These are phyloP conservation scores for Drosophila sp. DNA, from an alignment of 1,140 invertebrate species.

Conservation along the genomic window DNA sequence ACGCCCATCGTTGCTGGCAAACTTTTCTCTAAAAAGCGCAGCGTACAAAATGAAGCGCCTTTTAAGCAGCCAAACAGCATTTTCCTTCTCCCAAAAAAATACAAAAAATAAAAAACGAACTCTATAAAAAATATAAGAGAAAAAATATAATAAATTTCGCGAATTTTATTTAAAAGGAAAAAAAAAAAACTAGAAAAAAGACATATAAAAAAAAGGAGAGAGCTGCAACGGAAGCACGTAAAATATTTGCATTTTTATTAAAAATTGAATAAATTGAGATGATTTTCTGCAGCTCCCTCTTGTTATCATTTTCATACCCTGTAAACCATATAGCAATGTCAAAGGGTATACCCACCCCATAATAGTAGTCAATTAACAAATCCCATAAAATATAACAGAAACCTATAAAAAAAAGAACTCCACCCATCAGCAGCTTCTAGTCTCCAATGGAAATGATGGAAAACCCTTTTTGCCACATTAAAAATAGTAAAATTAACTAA, in stretches of 20 bases:
- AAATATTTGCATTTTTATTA: slow-evolving; percentile 77
- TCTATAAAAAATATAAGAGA: background rate
- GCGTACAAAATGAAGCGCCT: slow-evolving; percentile 55
- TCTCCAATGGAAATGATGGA: too few species aligned
- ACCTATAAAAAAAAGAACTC: too few species aligned
- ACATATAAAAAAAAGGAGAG: slow-evolving; percentile 20
- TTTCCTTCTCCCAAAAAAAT: slow-evolving; percentile 1
- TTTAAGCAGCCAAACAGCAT: slow-evolving; percentile 49
- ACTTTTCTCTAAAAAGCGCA: slow-evolving; percentile 43
- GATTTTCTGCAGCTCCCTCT: slow-evolving; percentile 35
- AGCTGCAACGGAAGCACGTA: slow-evolving; percentile 33
- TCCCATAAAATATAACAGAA: too few species aligned
- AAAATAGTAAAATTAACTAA: too few species aligned
- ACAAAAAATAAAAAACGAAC: background rate
- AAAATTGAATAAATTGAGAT: slow-evolving; percentile 69
- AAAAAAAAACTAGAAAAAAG: slow-evolving; percentile 18
- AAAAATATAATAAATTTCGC: slow-evolving; percentile 40
- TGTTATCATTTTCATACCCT: slow-evolving; percentile 36
- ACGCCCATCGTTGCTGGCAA: slow-evolving; percentile 4
- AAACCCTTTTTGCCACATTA: too few species aligned
- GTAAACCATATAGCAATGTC: background rate
- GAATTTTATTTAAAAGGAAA: slow-evolving; percentile 27
- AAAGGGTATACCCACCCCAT: background rate
- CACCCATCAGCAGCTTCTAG: too few species aligned
- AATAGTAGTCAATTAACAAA: too few species aligned